Evolutionary conservation across 2,888 invertebrate species (phyloP), one percentile per base, ranked within the genome.

Genomic region (Formica aserva): DNA sequence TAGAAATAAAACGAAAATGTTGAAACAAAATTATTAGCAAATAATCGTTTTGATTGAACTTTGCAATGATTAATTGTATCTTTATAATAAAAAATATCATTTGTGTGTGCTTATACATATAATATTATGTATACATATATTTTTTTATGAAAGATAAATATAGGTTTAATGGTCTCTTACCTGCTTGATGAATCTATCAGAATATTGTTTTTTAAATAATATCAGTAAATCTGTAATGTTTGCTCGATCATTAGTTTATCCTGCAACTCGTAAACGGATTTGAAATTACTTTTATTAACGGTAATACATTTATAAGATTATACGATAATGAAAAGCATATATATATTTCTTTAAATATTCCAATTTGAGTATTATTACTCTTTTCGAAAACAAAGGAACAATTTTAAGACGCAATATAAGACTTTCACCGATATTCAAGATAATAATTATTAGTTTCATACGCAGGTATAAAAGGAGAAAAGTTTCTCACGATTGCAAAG

Each of bases 141-240:
- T 60, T 41, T 4, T 60, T 62, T 29, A 41, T 45, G 15, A 75
- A 75, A 62, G 13, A 45, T 45, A 60, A 57, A 63, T 35, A 63
- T 29, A 62, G 41, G 0, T 75, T 15, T n/a, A 62, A 9, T 29
- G 5, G 13, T 32, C 18, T 22, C 13, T 41, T 3, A 41, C 18
- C 22, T 2, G 1, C 6, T 71, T 22, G 15, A 3, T 71, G 22
- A 8, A 52, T 71, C 5, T 35, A 13, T 52, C n/a, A 26, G 8
- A 60, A 15, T 26, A 26, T 29, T 5, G 35, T 4, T 52, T 55
- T 52, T 66, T 41, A 29, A 55, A n/a, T 57, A 22, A 57, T 67
- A 29, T 41, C 41, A 9, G 3, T 26, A 41, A 29, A 9, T 2
- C 15, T 57, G 29, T 15, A 15, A 41, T 22, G 22, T 65, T 55